A percentile compares a stretch with the other conserved stretches of the same genome.
Evolutionary conservation across 2,113 vertebrate genomes (phyloP).

Genomic region (Charadrius vociferus): DNA sequence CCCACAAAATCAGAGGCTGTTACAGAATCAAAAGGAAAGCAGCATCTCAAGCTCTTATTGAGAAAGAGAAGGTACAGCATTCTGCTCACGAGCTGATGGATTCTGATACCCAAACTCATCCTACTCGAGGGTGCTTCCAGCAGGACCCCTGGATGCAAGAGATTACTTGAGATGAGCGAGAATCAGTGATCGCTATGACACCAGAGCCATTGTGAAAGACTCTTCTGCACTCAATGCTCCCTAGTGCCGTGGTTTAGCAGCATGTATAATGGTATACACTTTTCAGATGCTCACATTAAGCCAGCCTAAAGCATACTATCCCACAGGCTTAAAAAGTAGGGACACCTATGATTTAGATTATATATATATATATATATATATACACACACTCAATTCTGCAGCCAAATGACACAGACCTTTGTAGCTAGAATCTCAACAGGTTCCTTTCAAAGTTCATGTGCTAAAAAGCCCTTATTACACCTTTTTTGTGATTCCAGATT

Average conservation of each 20-base stretch:
- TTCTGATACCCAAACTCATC: neutral
- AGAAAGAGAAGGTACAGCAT: neutral
- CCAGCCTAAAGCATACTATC: neutral
- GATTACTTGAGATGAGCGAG: neutral
- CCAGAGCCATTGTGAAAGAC: neutral
- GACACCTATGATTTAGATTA: neutral
- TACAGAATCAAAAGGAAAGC: neutral
- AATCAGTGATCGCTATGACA: neutral
- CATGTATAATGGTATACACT: rapidly evolving
- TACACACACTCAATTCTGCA: neutral
- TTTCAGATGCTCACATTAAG: neutral
- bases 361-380: neutral
- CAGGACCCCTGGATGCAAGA: neutral
- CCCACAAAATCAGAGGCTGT: neutral
- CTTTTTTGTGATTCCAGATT: neutral
- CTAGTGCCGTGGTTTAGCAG: neutral
- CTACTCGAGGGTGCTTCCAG: neutral
- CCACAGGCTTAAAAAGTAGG: neutral
- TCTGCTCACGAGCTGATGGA: rapidly evolving
- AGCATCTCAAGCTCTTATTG: neutral
- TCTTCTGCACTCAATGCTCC: neutral
- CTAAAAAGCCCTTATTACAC: neutral
- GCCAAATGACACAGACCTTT: neutral
- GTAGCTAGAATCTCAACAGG: neutral
- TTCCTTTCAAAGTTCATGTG: neutral